Evolutionary conservation across 2,797 vertebrate genomes (phyloP).

Genomic region (Masticophis lateralis): DNA sequence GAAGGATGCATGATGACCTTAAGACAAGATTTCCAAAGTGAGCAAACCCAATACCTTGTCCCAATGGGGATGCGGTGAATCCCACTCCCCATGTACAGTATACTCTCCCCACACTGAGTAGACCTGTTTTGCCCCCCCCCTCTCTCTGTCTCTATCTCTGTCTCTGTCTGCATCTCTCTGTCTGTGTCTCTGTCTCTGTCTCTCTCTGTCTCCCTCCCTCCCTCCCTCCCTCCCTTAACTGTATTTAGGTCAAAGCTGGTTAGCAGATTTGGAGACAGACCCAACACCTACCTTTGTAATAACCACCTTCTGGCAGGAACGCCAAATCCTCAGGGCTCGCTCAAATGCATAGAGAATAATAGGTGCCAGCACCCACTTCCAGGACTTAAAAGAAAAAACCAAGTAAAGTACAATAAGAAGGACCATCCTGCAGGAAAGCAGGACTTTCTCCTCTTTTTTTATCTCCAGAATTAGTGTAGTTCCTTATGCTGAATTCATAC

Average conservation of each 20-base stretch:
- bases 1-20: slow-evolving; percentile 88
- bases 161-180: no score
- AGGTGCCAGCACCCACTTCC: slow-evolving; percentile 86
- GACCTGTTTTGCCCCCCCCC: neutral
- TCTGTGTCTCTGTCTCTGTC: no score
- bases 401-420: neutral
- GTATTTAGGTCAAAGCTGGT: no score
- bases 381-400: slow-evolving; percentile 76
- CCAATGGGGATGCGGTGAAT: no score
- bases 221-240: no score
- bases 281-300: slow-evolving; percentile 81
- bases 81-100: neutral
- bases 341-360: slow-evolving; percentile 85
- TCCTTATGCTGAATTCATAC: neutral
- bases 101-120: neutral
- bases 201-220: no score
- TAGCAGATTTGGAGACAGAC: no score
- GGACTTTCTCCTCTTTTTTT: no score
- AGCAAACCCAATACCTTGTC: neutral
- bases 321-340: slow-evolving; percentile 81
- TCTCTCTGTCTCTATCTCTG: no score
- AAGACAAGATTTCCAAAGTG: neutral
- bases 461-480: neutral
- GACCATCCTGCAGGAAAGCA: neutral
- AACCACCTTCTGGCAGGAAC: slow-evolving; percentile 77